Evolutionary conservation across 2,113 vertebrate species (phyloP).

Genomic region (Hippopotamus amphibius): DNA sequence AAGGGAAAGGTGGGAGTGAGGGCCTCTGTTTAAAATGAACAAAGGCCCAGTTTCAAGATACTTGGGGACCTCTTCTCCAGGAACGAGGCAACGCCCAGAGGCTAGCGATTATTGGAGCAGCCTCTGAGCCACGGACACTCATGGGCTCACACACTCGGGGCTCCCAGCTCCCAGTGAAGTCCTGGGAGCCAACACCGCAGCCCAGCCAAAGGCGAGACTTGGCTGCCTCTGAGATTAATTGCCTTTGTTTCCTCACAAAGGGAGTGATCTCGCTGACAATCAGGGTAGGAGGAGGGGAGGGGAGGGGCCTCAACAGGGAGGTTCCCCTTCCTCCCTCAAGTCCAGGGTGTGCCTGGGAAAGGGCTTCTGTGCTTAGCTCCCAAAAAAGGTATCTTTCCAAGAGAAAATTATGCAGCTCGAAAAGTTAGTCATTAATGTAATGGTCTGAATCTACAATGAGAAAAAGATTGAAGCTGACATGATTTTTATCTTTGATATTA

Average conservation of each 20-base stretch:
- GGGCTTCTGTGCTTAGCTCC: conserved; percentile 5
- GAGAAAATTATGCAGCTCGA: conserved; percentile 72
- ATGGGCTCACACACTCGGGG: not conserved
- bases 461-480: conserved; percentile 80
- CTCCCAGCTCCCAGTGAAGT: not conserved
- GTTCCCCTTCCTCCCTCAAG: not conserved
- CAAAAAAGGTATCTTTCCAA: conserved; percentile 68
- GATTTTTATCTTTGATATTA: conserved; percentile 83
- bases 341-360: conserved; percentile 33
- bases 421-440: conserved; percentile 83
- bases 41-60: not conserved
- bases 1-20: not conserved
- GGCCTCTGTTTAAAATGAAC: not conserved
- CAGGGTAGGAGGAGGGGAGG: not conserved
- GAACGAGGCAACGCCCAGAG: not conserved
- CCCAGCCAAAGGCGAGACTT: not conserved
- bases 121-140: not conserved
- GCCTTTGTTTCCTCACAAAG: conserved; percentile 46
- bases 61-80: not conserved
- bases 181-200: not conserved
- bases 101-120: not conserved
- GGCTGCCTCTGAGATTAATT: not conserved
- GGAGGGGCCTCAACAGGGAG: not conserved
- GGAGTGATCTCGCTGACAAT: not conserved
- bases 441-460: conserved; percentile 82